phyloP scores from a whole-genome alignment of 2,113 vertebrate species.

The Ptilorrhoa leucosticta region DNA sequence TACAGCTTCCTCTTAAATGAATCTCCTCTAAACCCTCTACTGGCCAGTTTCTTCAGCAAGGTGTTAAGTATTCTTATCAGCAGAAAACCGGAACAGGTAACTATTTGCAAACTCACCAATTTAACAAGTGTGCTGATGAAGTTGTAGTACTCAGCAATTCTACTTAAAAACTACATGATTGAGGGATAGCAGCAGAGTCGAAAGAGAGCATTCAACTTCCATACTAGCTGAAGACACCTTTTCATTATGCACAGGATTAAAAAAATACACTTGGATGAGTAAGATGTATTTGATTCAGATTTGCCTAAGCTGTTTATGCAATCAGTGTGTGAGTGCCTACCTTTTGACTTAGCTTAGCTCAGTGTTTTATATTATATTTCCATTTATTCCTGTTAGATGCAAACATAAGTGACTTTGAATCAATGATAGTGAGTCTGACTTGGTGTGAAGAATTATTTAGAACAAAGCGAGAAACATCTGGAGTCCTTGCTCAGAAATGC shows the following conservation, averaged over 20 bases:
- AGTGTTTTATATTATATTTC: not conserved
- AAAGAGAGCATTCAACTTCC: not conserved
- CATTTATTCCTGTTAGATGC: not conserved
- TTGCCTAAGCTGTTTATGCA: not conserved
- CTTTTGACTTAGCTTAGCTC: not conserved
- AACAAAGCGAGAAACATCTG: not conserved
- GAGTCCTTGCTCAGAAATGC: not conserved
- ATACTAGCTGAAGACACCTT: not conserved
- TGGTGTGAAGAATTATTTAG: not conserved
- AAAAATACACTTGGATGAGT: not conserved
- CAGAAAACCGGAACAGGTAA: constrained; percentile 97
- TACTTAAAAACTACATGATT: not conserved
- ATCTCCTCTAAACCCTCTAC: constrained; percentile 90
- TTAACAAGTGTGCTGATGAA: not conserved
- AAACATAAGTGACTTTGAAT: not conserved
- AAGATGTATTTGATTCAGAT: not conserved
- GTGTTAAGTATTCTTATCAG: constrained; percentile 98
- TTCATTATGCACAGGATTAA: not conserved
- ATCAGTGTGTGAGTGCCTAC: not conserved
- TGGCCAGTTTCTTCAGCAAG: constrained; percentile 99
- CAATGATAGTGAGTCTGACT: not conserved
- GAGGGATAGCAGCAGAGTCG: not conserved
- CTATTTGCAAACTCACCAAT: not conserved
- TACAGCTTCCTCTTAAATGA: constrained; percentile 94
- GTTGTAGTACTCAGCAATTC: not conserved